Base-by-base conservation (phyloP, 2,113 vertebrate species). In the Drymodes brunneopygia region DNA sequence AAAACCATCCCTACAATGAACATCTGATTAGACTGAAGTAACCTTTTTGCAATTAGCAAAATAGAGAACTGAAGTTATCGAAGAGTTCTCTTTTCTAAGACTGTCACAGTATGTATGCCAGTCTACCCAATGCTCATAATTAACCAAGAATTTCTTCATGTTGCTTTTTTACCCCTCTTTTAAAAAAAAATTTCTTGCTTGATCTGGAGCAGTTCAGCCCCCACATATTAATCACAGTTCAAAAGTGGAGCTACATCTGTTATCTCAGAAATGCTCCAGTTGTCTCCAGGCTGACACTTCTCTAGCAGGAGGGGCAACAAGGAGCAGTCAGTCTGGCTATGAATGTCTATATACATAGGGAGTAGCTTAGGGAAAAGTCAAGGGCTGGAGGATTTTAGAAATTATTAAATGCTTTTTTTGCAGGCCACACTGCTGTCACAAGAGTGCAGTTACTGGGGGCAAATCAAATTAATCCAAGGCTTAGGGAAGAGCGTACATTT, bases 111-210 rank as follows among this genome's bases (percentile, higher is more conserved):
- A 47, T 51, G 44, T 88, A 17, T 73, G 23, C 15, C 45, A 92
- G 35, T 33, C 36, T 80, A 31, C 44, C 54, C 47, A 47, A 9
- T 31, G 12, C 27, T 78, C 22, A 36, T 35, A 62, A 86, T 42
- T 69, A 83, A 82, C 4, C 5, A 74, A 25, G 20, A 22, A 51
- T 62, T 86, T 90, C 57, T 42, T 74, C 15, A 27, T 27, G 9
- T 44, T 86, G 4, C 6, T 36, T 48, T n/a, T 36, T 47, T 4
- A 1, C 5, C 1, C 2, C 3, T 23, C 51, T 62, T 1, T 35
- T 88, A n/a, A n/a, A n/a, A n/a, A n/a, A n/a, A n/a, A n/a, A n/a
- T 42, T 90, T 22, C 13, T 70, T 88, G 4, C 38, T 88, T 62
- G 24, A 44, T 66, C 33, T 58, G 50, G 23, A 82, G 27, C 22